These are phyloP conservation scores for Nudaria mundana DNA, from an alignment of 2,888 invertebrate genomes.

Conservation along the genomic window DNA sequence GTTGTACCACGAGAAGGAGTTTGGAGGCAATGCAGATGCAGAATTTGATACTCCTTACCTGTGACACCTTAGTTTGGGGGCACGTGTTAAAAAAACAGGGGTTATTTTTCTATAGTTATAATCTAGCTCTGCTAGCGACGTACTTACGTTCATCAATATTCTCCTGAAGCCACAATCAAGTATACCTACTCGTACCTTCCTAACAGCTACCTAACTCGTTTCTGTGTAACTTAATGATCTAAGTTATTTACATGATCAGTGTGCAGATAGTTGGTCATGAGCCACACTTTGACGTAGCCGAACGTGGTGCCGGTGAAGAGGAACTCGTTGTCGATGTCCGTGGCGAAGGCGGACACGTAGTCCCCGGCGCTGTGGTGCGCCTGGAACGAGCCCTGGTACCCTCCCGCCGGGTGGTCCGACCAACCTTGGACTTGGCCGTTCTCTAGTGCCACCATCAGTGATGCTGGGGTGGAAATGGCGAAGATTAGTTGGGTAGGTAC, in stretches of 20 bases:
- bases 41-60: too few relatives aligned
- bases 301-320: conserved; percentile 86
- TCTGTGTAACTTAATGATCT: too few relatives aligned
- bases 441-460: conserved; percentile 86
- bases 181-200: too few relatives aligned
- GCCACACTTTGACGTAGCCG: conserved; percentile 92
- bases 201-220: too few relatives aligned
- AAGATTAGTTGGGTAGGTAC: background rate
- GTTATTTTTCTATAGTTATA: too few relatives aligned
- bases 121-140: too few relatives aligned
- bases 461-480: conserved; percentile 62
- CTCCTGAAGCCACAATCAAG: too few relatives aligned
- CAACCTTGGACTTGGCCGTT: conserved; percentile 90
- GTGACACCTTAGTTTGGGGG: too few relatives aligned
- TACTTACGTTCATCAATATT: too few relatives aligned
- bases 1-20: too few relatives aligned
- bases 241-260: conserved; percentile 52
- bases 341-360: conserved; percentile 85
- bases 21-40: too few relatives aligned
- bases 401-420: conserved; percentile 89
- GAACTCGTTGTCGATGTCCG: conserved; percentile 86
- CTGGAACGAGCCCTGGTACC: conserved; percentile 85
- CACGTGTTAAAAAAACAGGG: too few relatives aligned
- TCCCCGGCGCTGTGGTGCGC: conserved; percentile 85
- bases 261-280: conserved; percentile 84